Conservation (phyloP, 2,113 vertebrate genomes). For the Cricetomys ansorgei region DNA sequence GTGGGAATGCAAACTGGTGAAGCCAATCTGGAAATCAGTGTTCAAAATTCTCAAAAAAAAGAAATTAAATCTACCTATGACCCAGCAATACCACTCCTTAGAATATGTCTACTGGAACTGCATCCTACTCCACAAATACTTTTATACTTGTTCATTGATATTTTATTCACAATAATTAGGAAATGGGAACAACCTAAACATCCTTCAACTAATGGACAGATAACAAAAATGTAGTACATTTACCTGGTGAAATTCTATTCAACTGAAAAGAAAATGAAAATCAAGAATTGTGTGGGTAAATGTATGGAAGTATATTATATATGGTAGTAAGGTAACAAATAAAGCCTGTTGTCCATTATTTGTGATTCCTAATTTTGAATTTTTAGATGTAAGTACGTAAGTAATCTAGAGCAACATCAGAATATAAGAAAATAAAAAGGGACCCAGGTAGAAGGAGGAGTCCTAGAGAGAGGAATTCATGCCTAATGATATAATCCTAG, state of each 20-base stretch:
- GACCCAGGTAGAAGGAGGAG: neutral
- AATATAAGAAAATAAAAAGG: neutral
- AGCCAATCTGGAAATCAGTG: neutral
- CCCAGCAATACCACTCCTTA: neutral
- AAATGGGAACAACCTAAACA: neutral
- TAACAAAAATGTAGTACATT: neutral
- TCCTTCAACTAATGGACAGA: neutral
- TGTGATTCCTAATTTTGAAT: neutral
- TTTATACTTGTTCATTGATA: neutral
- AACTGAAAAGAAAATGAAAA: neutral
- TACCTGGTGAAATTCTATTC: neutral
- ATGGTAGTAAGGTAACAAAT: neutral
- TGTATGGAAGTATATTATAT: neutral
- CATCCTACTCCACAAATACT: neutral
- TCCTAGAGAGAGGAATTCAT: neutral
- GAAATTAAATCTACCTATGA: neutral
- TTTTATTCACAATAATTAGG: neutral
- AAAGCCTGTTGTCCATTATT: neutral
- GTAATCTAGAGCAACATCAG: neutral
- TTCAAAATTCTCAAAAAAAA: neutral
- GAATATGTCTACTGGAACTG: neutral
- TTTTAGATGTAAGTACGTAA: neutral
- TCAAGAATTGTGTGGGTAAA: neutral
- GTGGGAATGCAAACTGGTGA: neutral
- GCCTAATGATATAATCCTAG: neutral